Evolutionary conservation across 2,888 invertebrate species (phyloP).

Genomic region (Cephus spinipes): DNA sequence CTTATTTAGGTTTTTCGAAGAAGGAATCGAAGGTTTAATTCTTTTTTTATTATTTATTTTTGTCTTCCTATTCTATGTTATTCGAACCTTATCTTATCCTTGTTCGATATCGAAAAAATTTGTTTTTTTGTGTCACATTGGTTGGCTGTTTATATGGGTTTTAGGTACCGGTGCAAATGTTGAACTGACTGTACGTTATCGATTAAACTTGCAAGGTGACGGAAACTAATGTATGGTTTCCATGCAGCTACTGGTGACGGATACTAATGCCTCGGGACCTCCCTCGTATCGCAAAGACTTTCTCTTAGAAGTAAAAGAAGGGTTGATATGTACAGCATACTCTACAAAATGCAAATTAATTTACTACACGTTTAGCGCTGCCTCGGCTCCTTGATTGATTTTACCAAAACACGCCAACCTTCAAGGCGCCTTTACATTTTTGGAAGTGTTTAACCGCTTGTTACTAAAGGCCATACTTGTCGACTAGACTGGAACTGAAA

Average conservation of each 20-base stretch:
- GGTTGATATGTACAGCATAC: slow-evolving; percentile 8
- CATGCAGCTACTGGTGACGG: slow-evolving; percentile 31
- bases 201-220: slow-evolving; percentile 29
- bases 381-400: slow-evolving; percentile 36
- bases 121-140: not conserved
- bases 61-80: not conserved
- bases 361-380: slow-evolving; percentile 18
- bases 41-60: not conserved
- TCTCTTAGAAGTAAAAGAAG: not conserved
- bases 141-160: not conserved
- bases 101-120: not conserved
- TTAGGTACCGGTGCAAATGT: not conserved
- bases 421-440: not conserved
- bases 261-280: slow-evolving; percentile 31
- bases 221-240: slow-evolving; percentile 33
- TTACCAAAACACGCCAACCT: slow-evolving; percentile 28
- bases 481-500: not conserved
- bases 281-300: slow-evolving; percentile 12
- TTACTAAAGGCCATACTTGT: not conserved
- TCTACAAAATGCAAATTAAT: slow-evolving; percentile 38
- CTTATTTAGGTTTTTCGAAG: not conserved
- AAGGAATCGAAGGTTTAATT: not conserved
- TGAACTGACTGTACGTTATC: slow-evolving; percentile 8
- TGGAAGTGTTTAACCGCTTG: not conserved
- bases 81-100: not conserved